Conservation (phyloP, 2,113 vertebrate species). For the Crotalus viridis region DNA sequence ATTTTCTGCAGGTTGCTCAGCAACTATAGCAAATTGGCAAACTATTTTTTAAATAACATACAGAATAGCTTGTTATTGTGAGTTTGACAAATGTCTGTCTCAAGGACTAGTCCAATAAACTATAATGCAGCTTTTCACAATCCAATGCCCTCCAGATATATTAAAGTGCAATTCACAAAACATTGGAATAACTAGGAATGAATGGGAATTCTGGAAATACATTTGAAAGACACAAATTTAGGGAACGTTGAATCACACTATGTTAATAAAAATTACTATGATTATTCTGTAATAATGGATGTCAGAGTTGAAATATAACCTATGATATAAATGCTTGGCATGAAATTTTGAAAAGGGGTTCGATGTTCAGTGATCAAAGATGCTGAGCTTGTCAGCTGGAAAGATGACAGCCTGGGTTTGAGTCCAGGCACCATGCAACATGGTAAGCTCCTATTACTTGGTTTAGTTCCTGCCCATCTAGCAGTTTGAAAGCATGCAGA, state of each 20-base stretch:
- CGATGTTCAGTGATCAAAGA: not conserved
- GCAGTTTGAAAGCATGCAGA: not conserved
- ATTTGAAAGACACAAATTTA: not conserved
- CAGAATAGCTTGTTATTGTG: not conserved
- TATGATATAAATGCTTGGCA: not conserved
- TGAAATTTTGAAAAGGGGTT: not conserved
- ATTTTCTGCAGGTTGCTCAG: not conserved
- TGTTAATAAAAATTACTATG: not conserved
- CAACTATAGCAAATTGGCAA: not conserved
- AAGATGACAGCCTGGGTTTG: not conserved
- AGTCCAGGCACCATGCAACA: not conserved
- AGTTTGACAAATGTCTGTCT: not conserved
- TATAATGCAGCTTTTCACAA: not conserved
- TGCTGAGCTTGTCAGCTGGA: not conserved
- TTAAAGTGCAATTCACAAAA: not conserved
- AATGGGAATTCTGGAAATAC: not conserved
- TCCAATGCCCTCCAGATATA: not conserved
- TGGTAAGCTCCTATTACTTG: not conserved
- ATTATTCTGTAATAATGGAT: not conserved
- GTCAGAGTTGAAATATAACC: not conserved
- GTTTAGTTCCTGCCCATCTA: not conserved
- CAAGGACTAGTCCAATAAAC: not conserved
- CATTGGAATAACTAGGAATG: not conserved
- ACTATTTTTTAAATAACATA: not conserved
- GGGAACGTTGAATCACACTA: not conserved